A percentile compares a stretch with the other conserved stretches of the same genome.
Evolutionary conservation across 2,113 vertebrate species (phyloP).

Genomic region (Upupa epops): DNA sequence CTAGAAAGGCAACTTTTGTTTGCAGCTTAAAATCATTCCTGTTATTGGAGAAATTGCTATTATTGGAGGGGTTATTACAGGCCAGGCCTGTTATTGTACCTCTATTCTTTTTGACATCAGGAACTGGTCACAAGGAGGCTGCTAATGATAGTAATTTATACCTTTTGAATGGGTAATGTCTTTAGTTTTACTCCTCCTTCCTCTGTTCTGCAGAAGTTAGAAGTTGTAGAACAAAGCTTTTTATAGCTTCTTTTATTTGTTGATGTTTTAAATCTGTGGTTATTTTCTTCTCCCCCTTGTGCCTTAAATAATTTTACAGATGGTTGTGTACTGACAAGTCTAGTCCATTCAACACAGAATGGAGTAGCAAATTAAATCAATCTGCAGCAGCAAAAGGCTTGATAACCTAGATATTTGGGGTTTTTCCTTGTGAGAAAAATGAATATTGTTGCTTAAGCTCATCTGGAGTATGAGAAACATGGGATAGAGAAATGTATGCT

Average conservation of each 20-base stretch:
- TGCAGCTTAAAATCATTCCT: background rate
- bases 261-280: background rate
- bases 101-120: background rate
- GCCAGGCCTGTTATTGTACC: background rate
- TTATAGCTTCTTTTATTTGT: background rate
- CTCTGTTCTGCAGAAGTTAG: background rate
- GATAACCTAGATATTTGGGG: background rate
- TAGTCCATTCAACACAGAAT: background rate
- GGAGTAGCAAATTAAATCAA: background rate
- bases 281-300: accelerated
- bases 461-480: background rate
- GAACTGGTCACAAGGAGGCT: too few relatives aligned
- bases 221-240: background rate
- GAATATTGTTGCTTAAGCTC: background rate
- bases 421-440: background rate
- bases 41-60: background rate
- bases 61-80: background rate
- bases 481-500: too few relatives aligned
- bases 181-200: too few relatives aligned
- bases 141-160: background rate
- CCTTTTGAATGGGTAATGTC: background rate
- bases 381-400: too few relatives aligned
- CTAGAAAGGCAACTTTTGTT: background rate
- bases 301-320: too few relatives aligned
- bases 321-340: background rate